phyloP scores from a whole-genome alignment of 1,140 invertebrate genomes.

The Lethrus apterus region DNA sequence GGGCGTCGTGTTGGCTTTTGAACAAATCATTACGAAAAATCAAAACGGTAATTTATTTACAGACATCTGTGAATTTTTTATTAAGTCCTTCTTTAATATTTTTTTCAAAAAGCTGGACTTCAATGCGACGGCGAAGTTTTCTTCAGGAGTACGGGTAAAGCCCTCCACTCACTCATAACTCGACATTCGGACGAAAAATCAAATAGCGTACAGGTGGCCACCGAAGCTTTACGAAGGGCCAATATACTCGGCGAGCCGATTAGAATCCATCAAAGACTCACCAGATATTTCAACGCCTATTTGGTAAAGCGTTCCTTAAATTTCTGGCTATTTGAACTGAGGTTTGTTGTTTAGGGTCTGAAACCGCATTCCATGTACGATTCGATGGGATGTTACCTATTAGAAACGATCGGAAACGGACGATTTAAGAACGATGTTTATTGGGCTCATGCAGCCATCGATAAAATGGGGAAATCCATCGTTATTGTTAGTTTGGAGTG shows the following conservation, averaged over 20 bases:
- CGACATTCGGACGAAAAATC: constrained; percentile 53
- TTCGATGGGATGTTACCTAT: constrained; percentile 35
- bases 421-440: constrained; percentile 35
- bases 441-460: constrained; percentile 36
- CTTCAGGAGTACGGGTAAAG: constrained; percentile 58
- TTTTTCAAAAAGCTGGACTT: constrained; percentile 46
- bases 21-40: constrained; percentile 36
- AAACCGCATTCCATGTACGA: constrained; percentile 37
- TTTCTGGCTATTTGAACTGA: too few species aligned
- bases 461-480: constrained; percentile 45
- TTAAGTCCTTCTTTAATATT: background rate
- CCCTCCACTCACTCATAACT: constrained; percentile 47
- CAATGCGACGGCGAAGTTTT: constrained; percentile 63
- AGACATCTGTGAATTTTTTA: background rate
- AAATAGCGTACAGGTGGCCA: constrained; percentile 57
- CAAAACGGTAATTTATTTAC: constrained; percentile 27
- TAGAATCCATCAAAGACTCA: constrained; percentile 56
- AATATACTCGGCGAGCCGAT: constrained; percentile 63
- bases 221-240: constrained; percentile 61
- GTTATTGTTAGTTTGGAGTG: constrained; percentile 46
- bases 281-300: constrained; percentile 60
- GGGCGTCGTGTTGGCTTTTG: constrained; percentile 34
- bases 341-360: constrained; percentile 27
- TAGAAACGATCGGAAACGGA: constrained; percentile 33
- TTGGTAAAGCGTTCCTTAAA: too few species aligned